A percentile compares a stretch with the other conserved stretches of the same genome.
Evolutionary conservation across 2,797 vertebrate species (phyloP).

Genomic region (Australoheros facetus): DNA sequence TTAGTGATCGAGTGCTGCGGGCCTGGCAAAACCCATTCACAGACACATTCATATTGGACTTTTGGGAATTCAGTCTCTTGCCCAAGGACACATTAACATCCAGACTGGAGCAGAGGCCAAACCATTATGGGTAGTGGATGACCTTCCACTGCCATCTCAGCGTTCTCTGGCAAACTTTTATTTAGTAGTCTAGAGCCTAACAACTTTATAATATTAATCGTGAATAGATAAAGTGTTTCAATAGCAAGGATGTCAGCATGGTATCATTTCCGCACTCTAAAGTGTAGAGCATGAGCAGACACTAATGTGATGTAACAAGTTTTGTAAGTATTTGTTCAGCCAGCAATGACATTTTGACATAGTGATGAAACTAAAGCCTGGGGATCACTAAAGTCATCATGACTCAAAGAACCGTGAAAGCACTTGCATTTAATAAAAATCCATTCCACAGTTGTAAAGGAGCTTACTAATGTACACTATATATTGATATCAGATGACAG

Average conservation of each 20-base stretch:
- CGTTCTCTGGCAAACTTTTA: background rate
- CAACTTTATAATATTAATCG: background rate
- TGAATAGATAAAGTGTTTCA: too few relatives aligned
- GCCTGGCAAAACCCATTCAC: background rate
- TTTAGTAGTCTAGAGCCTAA: too few relatives aligned
- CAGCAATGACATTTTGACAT: background rate
- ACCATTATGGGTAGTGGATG: background rate
- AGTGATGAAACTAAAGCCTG: background rate
- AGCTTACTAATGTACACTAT: too few relatives aligned
- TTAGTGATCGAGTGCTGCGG: too few relatives aligned
- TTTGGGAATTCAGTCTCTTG: background rate
- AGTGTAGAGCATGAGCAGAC: background rate
- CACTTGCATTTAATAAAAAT: too few relatives aligned
- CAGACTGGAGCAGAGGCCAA: background rate
- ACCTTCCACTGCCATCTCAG: background rate
- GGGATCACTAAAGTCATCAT: background rate
- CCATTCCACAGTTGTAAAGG: background rate
- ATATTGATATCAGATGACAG: too few relatives aligned
- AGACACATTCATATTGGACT: background rate
- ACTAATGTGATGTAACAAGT: rapidly evolving
- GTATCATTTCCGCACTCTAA: background rate
- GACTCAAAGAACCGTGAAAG: background rate
- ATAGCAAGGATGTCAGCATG: background rate
- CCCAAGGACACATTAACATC: background rate
- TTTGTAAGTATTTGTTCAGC: background rate